Conservation (phyloP, 2,113 vertebrate genomes). For the pig (Sus scrofa) region T2T-Sscrofa CM000814.6:12816501-12817000, state of each 20-base stretch:
- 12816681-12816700: conserved; percentile 47
- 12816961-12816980: background rate
- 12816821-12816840: background rate
- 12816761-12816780: conserved; percentile 52
- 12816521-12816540: conserved; percentile 82
- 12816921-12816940: fast-evolving
- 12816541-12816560: conserved; percentile 87
- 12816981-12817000: background rate
- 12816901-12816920: background rate
- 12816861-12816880: background rate
- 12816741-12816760: conserved; percentile 34
- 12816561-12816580: conserved; percentile 57
- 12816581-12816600: conserved; percentile 80
- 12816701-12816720: conserved; percentile 57
- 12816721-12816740: conserved; percentile 40
- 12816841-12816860: background rate
- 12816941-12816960: background rate
- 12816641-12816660: conserved; percentile 51
- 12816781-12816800: conserved; percentile 31
- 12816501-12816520: conserved; percentile 87
- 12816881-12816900: background rate
- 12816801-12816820: background rate
- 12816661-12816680: conserved; percentile 68
- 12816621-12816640: conserved; percentile 72
- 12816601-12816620: conserved; percentile 73